A percentile compares a stretch with the other conserved stretches of the same genome.
Evolutionary conservation across 1,140 invertebrate species (phyloP).

Genomic region (Argopecten irradians): DNA sequence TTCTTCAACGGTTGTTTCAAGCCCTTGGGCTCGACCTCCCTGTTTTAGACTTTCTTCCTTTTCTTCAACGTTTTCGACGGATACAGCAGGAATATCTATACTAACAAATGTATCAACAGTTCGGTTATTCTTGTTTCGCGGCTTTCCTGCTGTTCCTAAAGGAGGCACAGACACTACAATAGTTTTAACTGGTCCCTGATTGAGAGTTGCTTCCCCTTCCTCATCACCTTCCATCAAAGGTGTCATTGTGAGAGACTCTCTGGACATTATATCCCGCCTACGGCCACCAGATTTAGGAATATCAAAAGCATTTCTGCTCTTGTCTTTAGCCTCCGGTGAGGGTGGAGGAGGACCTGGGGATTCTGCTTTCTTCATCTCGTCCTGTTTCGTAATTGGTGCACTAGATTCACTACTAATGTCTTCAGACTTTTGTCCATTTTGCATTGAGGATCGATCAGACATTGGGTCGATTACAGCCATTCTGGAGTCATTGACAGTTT

Average conservation of each 20-base stretch:
- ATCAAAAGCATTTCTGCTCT: constrained; percentile 29
- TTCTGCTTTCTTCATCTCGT: constrained; percentile 49
- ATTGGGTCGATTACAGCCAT: constrained; percentile 36
- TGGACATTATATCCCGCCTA: constrained; percentile 47
- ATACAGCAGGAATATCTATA: constrained; percentile 57
- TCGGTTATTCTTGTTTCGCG: constrained; percentile 34
- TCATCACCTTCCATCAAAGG: constrained; percentile 60
- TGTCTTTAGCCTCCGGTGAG: constrained; percentile 62
- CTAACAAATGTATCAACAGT: constrained; percentile 61
- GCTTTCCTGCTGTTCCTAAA: constrained; percentile 37
- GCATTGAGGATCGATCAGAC: constrained; percentile 31
- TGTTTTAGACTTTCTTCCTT: constrained; percentile 25
- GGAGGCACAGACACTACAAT: constrained; percentile 48
- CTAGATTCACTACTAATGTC: constrained; percentile 48
- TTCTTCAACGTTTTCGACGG: neutral
- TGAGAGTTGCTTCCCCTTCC: constrained; percentile 34
- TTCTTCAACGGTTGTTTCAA: constrained; percentile 27
- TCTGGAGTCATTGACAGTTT: constrained; percentile 30
- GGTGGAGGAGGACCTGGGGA: constrained; percentile 68
- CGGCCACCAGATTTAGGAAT: constrained; percentile 3
- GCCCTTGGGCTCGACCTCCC: neutral
- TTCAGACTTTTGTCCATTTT: constrained; percentile 45
- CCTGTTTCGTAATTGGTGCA: constrained; percentile 36
- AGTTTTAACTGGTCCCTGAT: constrained; percentile 32
- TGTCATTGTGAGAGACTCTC: constrained; percentile 56